Percentiles rank a stretch among this genome's conserved stretches.
These are phyloP conservation scores for Thaumatotibia leucotreta DNA, from an alignment of 1,140 invertebrate species.

Conservation along the genomic window DNA sequence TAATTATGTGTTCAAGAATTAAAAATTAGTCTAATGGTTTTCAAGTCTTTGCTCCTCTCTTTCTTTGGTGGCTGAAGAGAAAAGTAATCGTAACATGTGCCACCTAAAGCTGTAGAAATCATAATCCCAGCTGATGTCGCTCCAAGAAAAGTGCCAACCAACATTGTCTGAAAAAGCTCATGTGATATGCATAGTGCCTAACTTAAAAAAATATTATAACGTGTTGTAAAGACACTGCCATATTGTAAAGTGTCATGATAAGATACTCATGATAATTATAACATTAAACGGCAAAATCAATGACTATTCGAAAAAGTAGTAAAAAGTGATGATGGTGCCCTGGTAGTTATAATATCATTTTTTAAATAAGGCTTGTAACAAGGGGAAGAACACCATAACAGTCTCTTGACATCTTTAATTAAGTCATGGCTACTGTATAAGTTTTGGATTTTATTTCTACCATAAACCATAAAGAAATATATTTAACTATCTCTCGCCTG, in stretches of 20 bases:
- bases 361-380: too few relatives aligned
- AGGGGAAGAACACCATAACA: too few relatives aligned
- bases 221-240: too few relatives aligned
- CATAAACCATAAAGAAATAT: background rate
- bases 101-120: constrained; percentile 97
- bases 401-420: too few relatives aligned
- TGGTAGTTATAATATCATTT: too few relatives aligned
- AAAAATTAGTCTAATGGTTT: constrained; percentile 51
- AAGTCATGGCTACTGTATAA: background rate
- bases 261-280: too few relatives aligned
- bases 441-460: background rate
- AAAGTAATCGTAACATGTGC: constrained; percentile 98
- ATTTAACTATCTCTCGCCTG: background rate
- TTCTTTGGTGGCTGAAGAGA: constrained; percentile 97
- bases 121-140: constrained; percentile 99
- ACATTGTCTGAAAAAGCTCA: constrained; percentile 97
- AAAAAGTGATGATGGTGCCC: too few relatives aligned
- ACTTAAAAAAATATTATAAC: too few relatives aligned
- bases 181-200: constrained; percentile 98
- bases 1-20: background rate
- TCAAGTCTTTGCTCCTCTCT: constrained; percentile 81
- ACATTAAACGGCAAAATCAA: too few relatives aligned
- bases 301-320: too few relatives aligned
- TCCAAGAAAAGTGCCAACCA: constrained; percentile 97
- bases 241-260: too few relatives aligned